Base-by-base conservation (phyloP, 2,113 vertebrate genomes). In the Thunnus thynnus region DNA sequence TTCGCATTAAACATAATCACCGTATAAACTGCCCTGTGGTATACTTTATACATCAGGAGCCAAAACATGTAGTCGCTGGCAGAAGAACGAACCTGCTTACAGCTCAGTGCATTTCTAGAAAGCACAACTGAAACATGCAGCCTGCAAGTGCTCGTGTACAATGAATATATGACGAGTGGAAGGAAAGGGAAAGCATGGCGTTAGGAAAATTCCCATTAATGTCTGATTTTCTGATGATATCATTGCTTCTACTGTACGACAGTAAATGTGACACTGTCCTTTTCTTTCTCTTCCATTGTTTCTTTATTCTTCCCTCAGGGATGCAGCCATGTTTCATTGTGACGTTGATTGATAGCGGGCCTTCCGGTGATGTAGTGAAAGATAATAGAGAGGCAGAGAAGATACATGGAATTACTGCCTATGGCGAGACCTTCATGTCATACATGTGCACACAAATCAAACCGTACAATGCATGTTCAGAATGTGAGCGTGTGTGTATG, bases 261-360 rank as follows among this genome's bases (percentile, higher is more conserved):
- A 67, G 41, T 14, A 25, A 79, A 57, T 71, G 22, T 54, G 52
- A 75, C 54, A 25, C 18, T 44, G 65, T 25, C 27, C 8, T 54
- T 54, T 73, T 62, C 47, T 17, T 55, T 48, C 57, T 68, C 75
- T 48, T 55, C 63, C 50, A 62, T 72, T 41, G 51, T 66, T 57
- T 12, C 13, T 62, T 68, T 16, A 48, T 78, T 69, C 62, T 52
- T 77, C 80, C 79, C 77, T 69, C 32, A 55, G 64, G 84, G 50
- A 32, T 47, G 44, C 20, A 54, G 52, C 60, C 27, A 16, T 62
- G 51, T 87, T 86, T 73, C 64, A 78, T 71, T 72, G 66, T 79
- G 56, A 83, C 85, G 76, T 51, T 83, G 78, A 89, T 87, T 84
- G 82, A 89, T 67, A 60, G 20, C 63, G 61, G 48, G 62, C 68